These are phyloP conservation scores for Aurelia sp. DNA, from an alignment of 30 jellyfish, hydroid and myxozoan genomes.

Conservation along the genomic window DNA sequence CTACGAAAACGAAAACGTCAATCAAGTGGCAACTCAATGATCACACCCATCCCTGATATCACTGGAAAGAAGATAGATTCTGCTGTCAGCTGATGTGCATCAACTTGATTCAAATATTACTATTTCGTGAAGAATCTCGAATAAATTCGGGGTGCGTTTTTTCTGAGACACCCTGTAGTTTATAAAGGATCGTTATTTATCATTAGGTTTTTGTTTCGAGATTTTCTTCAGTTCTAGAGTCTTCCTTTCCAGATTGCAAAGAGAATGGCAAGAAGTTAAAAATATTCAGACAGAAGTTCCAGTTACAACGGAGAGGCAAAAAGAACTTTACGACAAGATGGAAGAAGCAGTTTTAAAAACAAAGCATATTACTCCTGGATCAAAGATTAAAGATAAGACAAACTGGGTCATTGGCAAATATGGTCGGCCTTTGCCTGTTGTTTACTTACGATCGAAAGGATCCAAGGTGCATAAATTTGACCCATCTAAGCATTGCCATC, in stretches of 20 bases:
- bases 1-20: no score
- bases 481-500: slow-evolving; percentile 97
- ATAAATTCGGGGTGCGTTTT: no score
- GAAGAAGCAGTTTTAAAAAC: slow-evolving; percentile 39
- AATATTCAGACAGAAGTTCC: slow-evolving; percentile 12
- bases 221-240: background rate
- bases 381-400: slow-evolving; percentile 75
- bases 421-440: slow-evolving; percentile 92
- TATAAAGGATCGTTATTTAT: background rate
- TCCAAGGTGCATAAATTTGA: slow-evolving; percentile 56
- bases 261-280: slow-evolving; percentile 55
- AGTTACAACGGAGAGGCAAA: background rate
- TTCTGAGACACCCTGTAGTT: no score
- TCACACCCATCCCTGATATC: no score
- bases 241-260: slow-evolving; percentile 55
- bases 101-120: no score
- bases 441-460: slow-evolving; percentile 40
- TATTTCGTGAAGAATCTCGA: no score
- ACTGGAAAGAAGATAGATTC: no score
- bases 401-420: slow-evolving; percentile 95
- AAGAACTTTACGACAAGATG: slow-evolving; percentile 56
- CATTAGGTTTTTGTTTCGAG: background rate
- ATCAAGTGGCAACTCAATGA: no score
- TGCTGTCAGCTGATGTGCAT: no score
- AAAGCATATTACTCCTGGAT: slow-evolving; percentile 84